These are phyloP conservation scores for Watsonalla binaria DNA, from an alignment of 2,888 invertebrate genomes.

Conservation along the genomic window DNA sequence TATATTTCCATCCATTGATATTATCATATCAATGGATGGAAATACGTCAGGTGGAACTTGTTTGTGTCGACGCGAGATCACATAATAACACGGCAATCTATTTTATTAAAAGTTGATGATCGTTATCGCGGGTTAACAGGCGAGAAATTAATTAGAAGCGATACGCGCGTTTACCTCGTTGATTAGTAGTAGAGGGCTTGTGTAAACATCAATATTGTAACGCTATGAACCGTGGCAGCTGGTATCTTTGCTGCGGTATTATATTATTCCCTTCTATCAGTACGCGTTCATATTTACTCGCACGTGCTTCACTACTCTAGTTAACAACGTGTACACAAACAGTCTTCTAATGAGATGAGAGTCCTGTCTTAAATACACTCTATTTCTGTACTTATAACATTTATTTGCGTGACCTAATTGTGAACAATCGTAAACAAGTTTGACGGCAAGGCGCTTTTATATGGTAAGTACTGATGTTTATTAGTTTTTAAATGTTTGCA, in stretches of 20 bases:
- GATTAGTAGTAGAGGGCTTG: conserved; percentile 43
- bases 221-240: conserved; percentile 28
- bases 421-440: too few species aligned
- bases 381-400: too few species aligned
- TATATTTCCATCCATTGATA: background rate
- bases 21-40: background rate
- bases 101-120: conserved; percentile 45
- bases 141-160: conserved; percentile 52
- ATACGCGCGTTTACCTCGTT: conserved; percentile 43
- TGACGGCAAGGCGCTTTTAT: too few species aligned
- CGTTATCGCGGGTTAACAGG: conserved; percentile 39
- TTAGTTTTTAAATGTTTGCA: too few species aligned
- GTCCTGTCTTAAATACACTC: too few species aligned
- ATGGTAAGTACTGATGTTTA: too few species aligned
- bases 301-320: background rate
- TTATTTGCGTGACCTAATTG: too few species aligned
- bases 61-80: background rate
- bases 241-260: conserved; percentile 19
- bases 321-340: background rate
- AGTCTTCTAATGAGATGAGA: too few species aligned
- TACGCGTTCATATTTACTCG: background rate
- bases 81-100: conserved; percentile 2
- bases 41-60: background rate
- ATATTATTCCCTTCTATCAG: background rate
- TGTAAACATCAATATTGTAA: conserved; percentile 41